phyloP scores from a whole-genome alignment of 2,888 invertebrate genomes.

The Morpho deidamia region DNA sequence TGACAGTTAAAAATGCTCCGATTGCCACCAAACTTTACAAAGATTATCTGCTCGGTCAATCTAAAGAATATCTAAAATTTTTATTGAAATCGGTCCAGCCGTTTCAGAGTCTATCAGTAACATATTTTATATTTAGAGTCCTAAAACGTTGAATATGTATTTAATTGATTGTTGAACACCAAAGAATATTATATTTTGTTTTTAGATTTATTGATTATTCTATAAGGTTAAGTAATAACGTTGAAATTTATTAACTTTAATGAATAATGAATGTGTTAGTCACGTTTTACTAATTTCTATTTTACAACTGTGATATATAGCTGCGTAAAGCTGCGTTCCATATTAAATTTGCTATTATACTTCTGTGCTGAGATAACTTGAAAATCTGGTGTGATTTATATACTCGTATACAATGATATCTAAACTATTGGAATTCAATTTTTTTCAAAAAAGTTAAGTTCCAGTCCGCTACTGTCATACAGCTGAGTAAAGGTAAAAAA shows the following conservation, averaged over 20 bases:
- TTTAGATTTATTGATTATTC: conserved; percentile 10
- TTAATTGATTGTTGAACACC: neutral
- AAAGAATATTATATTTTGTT: neutral
- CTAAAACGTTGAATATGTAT: neutral
- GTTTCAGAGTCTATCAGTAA: no score
- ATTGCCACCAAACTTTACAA: no score
- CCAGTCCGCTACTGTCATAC: no score
- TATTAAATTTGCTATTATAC: conserved; percentile 24
- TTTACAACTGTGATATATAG: conserved; percentile 21
- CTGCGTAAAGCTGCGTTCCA: conserved; percentile 12
- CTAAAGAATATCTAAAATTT: no score
- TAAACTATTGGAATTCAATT: no score
- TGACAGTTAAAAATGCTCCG: no score
- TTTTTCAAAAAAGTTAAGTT: no score
- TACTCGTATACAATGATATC: neutral
- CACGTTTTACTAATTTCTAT: conserved; percentile 23
- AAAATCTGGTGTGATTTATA: neutral
- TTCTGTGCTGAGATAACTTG: neutral
- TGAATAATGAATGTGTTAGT: conserved; percentile 23
- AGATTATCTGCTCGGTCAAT: no score
- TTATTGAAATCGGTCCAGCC: no score
- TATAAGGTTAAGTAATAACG: conserved; percentile 12
- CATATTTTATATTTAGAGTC: no score
- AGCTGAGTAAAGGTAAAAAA: neutral
- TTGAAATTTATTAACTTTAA: conserved; percentile 23